Base-by-base conservation (phyloP, 2,797 vertebrate genomes). In the Rhincodon typus region DNA sequence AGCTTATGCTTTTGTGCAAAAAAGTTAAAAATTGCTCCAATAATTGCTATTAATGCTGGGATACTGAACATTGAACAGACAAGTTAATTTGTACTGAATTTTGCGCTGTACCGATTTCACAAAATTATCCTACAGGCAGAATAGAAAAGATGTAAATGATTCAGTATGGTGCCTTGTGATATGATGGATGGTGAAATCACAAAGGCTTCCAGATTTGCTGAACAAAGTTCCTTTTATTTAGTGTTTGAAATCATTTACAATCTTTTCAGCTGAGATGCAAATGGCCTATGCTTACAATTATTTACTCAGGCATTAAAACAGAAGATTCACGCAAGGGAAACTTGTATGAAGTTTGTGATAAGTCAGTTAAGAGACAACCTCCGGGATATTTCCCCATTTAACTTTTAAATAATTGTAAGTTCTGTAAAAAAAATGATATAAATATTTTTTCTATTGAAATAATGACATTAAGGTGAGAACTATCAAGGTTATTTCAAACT, bases 401-500 rank as follows among this genome's bases (percentile, higher is more conserved):
- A 67, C 21, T 69, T 93, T 69, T 93, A 66, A 69, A 42, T 8
- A 67, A 93, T 93, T 69, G n/a, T 38, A 25, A 66, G 67, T 93
- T 69, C 90, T 42, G 62, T 62, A 27, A 69, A 93, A 17, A 67
- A 67, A 93, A n/a, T 93, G 90, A 69, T n/a, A 42, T 62, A 42
- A 67, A n/a, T 93, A 42, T 12, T 66, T 77, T 90, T 93, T 93
- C n/a, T 93, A 42, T 69, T 66, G 72, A 94, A 94, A 38, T 87
- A 84, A 96, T 69, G 46, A 95, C 93, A 87, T 96, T 67, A 95
- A 72, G 67, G 19, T 34, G 72, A 88, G 42, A 72, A 95, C 42
- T 42, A 67, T 87, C 69, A 53, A 27, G 34, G 30, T 94, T 84
- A 12, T 95, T 93, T 57, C 25, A 93, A 93, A 69, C 90, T 67